A percentile compares a stretch with the other conserved stretches of the same genome.
Evolutionary conservation across 2,888 invertebrate species (phyloP).

Genomic region (Lobophora halterata): DNA sequence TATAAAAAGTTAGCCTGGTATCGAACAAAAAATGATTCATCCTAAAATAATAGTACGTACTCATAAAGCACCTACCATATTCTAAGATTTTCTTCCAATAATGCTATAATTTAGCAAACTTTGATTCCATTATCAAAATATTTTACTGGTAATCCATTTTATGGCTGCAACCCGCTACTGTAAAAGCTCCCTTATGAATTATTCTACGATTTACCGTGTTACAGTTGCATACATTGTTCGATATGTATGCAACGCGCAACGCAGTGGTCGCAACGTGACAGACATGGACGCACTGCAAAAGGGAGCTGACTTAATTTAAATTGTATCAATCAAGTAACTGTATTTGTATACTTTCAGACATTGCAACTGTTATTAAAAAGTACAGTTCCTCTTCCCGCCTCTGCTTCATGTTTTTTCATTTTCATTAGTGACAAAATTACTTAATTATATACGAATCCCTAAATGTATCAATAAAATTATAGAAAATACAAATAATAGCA

Average conservation of each 20-base stretch:
- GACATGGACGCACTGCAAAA: conserved; percentile 41
- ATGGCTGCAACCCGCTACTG: conserved; percentile 25
- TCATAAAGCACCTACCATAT: too few species aligned
- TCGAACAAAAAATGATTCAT: too few species aligned
- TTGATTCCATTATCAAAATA: too few species aligned
- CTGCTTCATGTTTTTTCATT: conserved; percentile 27
- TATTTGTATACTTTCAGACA: conserved; percentile 22
- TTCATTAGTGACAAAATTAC: too few species aligned
- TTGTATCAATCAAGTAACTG: conserved; percentile 47
- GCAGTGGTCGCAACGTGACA: conserved; percentile 42
- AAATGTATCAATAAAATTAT: too few species aligned
- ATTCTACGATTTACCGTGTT: conserved; percentile 50
- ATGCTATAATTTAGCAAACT: too few species aligned
- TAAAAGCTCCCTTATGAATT: conserved; percentile 52
- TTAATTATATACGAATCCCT: too few species aligned
- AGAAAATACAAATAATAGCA: too few species aligned
- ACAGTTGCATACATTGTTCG: conserved; percentile 50
- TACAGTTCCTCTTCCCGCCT: neutral
- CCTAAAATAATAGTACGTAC: too few species aligned
- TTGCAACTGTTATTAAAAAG: conserved; percentile 1
- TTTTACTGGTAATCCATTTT: too few species aligned
- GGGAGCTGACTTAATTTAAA: conserved; percentile 31
- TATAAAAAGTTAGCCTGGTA: too few species aligned
- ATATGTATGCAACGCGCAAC: conserved; percentile 46
- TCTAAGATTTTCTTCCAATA: too few species aligned